Evolutionary conservation across 2,888 invertebrate species (phyloP), one percentile per base, ranked within the genome.

Genomic region (Aromia moschata): DNA sequence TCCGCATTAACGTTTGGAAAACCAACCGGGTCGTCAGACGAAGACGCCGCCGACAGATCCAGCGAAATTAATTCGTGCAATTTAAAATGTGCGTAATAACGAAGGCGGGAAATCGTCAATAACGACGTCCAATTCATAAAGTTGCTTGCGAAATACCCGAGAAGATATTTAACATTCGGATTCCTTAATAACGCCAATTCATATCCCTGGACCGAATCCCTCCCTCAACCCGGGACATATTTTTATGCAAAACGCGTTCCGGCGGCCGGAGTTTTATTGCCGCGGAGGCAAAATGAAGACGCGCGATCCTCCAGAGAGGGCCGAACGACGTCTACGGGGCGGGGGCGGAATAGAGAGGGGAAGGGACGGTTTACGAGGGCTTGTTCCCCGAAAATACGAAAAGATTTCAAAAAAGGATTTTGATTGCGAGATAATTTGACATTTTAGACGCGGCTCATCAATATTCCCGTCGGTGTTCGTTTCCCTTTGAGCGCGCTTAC

Each of bases 171-270:
- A 75, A 75, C 76, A 75, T 77, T 76, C 76, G 72, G 73, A 76
- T 77, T 74, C 67, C 71, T 71, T 73, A 74, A 74, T 76, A 76
- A 77, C 73, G 70, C 74, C 77, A 76, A 78, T 78, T 77, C 76
- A 78, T 78, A 77, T 77, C 74, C 75, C 69, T 63, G 70, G 71
- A 64, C 65, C 64, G 69, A 71, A 75, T 75, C 72, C 69, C 71
- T 11, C 71, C 70, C 74, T 72, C 74, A 70, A 74, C 74, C 72
- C 69, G 70, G 63, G 75, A 77, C 76, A 79, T 79, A 78, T 79
- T 79, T 78, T 78, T 77, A 79, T 79, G 78, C 78, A 78, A 78
- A 78, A 75, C 77, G 74, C 75, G 78, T 78, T 76, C 77, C 76
- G 74, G 74, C 70, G 68, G 74, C 74, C n/a, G 74, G 77, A 76